Evolutionary conservation across 2,888 invertebrate species (phyloP), one percentile per base, ranked within the genome.

Genomic region (Tolmerus cingulatus): DNA sequence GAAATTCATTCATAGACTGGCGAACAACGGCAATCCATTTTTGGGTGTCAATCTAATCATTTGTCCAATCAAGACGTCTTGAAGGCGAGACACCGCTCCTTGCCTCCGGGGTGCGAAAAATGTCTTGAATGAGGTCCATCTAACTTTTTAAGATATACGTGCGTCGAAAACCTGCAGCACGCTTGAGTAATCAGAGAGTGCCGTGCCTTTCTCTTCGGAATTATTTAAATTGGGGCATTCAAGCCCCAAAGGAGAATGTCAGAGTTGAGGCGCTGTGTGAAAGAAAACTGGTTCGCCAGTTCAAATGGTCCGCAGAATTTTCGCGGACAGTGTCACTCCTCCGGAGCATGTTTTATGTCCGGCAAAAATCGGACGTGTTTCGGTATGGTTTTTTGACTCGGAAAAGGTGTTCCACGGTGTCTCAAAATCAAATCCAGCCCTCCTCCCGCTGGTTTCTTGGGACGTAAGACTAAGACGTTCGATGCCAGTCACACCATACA

Each of bases 141-240:
- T 66, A 66, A 23, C 19, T 27, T 27, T 66, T 46, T 46, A 46
- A 46, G 43, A 46, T 51, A 51, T 66, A 66, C 66, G 66, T 66
- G 66, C 66, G 27, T 66, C 66, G 66, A 66, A 55, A 66, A 66
- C 66, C 12, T 66, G 27, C 27, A 19, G 23, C 66, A 66, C 27
- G 66, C 76, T 76, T 76, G 37, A 76, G 37, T 37, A 76, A 76
- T n/a, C 76, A 30, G 43, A 40, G 78, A 78, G 78, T 78, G 43
- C 23, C 27, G 5, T n/a, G 40, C 81, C 81, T 81, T 81, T 81
- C 81, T 81, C 81, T 81, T 81, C 27, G 81, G n/a, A 46, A 81
- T 81, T 81, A 81, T 81, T 81, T 55, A 81, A 81, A 81, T 51
- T 81, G 55, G 81, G 81, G 55, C 81, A 81, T 43, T 40, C 43